phyloP scores from a whole-genome alignment of 2,113 vertebrate genomes.

The Istiophorus platypterus region DNA sequence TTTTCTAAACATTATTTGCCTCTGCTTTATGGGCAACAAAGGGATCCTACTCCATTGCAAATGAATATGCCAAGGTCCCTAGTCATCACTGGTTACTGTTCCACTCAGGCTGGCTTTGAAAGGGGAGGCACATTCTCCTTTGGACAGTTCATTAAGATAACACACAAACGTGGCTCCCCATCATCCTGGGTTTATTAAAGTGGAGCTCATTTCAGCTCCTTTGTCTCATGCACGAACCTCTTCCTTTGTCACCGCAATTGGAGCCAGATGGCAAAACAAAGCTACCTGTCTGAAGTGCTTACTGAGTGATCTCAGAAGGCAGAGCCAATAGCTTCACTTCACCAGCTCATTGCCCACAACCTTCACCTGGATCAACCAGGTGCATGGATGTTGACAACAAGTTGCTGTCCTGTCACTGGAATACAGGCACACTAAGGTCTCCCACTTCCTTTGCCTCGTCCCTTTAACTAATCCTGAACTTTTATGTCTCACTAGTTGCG shows the following conservation, averaged over 20 bases:
- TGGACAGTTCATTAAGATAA: constrained; percentile 85
- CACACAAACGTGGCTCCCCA: constrained; percentile 76
- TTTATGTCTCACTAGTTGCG: constrained; percentile 54
- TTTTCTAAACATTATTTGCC: constrained; percentile 75
- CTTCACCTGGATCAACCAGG: constrained; percentile 72
- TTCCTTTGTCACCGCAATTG: constrained; percentile 82
- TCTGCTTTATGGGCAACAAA: constrained; percentile 72
- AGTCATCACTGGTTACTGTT: constrained; percentile 82
- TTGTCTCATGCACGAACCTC: constrained; percentile 81
- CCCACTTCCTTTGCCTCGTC: neutral
- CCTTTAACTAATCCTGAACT: constrained; percentile 58
- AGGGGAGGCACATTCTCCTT: constrained; percentile 70
- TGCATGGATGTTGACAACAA: constrained; percentile 42
- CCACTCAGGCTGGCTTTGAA: constrained; percentile 78
- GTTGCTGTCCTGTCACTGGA: constrained; percentile 24
- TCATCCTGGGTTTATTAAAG: constrained; percentile 82
- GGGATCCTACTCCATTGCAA: constrained; percentile 62
- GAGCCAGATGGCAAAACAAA: constrained; percentile 86
- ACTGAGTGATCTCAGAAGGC: constrained; percentile 75
- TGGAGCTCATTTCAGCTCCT: constrained; percentile 79
- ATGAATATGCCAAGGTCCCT: constrained; percentile 73
- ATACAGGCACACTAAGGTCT: constrained; percentile 20
- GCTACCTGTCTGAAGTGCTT: constrained; percentile 77
- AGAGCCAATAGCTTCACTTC: constrained; percentile 76
- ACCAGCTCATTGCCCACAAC: constrained; percentile 61